A percentile compares a stretch with the other conserved stretches of the same genome.
These are phyloP conservation scores for Dendrolimus houi DNA, from an alignment of 2,888 invertebrate genomes.

Conservation along the genomic window DNA sequence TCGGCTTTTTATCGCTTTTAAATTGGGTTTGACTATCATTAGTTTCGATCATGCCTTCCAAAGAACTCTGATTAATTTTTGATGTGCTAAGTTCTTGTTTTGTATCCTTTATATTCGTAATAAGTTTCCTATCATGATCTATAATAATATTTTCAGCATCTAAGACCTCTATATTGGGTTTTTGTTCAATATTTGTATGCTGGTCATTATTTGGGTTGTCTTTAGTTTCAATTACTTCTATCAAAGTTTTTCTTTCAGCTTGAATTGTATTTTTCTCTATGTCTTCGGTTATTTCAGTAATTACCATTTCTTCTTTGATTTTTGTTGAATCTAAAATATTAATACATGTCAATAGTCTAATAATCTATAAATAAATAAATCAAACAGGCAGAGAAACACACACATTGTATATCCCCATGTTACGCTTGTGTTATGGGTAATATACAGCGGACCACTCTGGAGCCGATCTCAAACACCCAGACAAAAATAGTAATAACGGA, in stretches of 20 bases:
- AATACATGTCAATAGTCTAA: neutral
- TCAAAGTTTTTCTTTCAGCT: constrained; percentile 41
- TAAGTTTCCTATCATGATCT: constrained; percentile 38
- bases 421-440: too few relatives aligned
- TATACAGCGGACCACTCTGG: too few relatives aligned
- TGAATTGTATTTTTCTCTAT: constrained; percentile 14
- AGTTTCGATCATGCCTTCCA: neutral
- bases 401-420: too few relatives aligned
- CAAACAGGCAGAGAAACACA: too few relatives aligned
- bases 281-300: constrained; percentile 26
- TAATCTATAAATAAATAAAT: neutral
- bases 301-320: constrained; percentile 17
- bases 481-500: too few relatives aligned
- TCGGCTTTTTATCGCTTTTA: constrained; percentile 8
- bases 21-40: neutral
- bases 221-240: constrained; percentile 44
- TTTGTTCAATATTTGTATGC: constrained; percentile 10
- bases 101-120: constrained; percentile 16
- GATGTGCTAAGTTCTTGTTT: neutral
- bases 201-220: constrained; percentile 20
- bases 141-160: constrained; percentile 33
- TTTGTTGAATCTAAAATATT: constrained; percentile 19
- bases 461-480: too few relatives aligned
- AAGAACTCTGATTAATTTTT: neutral
- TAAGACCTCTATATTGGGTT: constrained; percentile 16